Percentiles rank a stretch among this genome's conserved stretches.
phyloP scores from a whole-genome alignment of 2,888 invertebrate genomes.

The Furcula furcula region DNA sequence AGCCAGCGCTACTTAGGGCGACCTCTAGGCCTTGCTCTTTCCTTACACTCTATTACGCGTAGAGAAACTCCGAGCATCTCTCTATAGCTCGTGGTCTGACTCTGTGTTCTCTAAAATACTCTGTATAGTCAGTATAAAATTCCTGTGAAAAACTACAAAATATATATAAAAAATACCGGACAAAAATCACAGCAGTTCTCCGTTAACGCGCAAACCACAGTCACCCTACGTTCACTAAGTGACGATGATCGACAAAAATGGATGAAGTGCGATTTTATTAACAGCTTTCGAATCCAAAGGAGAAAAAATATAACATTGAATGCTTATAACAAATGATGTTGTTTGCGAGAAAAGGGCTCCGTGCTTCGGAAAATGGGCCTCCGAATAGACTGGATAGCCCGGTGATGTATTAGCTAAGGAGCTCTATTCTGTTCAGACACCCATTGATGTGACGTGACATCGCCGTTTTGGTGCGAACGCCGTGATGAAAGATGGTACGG shows the following conservation, averaged over 20 bases:
- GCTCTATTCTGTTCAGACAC: constrained; percentile 34
- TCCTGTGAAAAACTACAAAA: no score
- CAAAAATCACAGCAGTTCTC: no score
- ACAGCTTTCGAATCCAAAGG: constrained; percentile 70
- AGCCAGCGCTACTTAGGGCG: no score
- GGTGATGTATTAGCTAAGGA: constrained; percentile 52
- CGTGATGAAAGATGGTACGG: constrained; percentile 27
- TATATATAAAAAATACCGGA: no score
- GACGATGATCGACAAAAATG: constrained; percentile 81
- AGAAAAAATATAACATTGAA: constrained; percentile 71
- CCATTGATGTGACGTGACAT: constrained; percentile 64
- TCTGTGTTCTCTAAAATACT: no score
- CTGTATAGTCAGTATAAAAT: no score
- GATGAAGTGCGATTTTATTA: constrained; percentile 80
- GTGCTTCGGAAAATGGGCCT: constrained; percentile 48
- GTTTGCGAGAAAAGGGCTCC: constrained; percentile 59
- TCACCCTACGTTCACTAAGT: constrained; percentile 65
- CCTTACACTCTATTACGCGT: no score
- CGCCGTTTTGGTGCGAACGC: constrained; percentile 40
- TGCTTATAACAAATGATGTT: constrained; percentile 79
- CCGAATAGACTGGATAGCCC: constrained; percentile 35
- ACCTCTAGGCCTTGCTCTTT: no score
- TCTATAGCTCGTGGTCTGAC: no score
- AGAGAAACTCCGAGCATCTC: no score
- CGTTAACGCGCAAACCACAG: constrained; percentile 12